A percentile compares a stretch with the other conserved stretches of the same genome.
Evolutionary conservation across 1,140 invertebrate species (phyloP).

Genomic region (Pogonus chalceus): DNA sequence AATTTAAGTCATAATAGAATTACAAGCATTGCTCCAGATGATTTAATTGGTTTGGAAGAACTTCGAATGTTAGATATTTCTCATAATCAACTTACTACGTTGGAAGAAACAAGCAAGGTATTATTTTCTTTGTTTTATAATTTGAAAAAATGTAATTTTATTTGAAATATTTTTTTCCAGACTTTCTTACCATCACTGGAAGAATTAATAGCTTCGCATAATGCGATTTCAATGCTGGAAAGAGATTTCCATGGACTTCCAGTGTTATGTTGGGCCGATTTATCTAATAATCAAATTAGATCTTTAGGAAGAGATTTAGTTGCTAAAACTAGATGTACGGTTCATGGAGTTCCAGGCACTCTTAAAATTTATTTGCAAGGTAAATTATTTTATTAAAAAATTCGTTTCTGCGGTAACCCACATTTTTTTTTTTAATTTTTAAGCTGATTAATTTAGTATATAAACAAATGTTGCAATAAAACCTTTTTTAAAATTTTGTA

Average conservation of each 20-base stretch:
- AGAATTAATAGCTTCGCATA: slow-evolving; percentile 62
- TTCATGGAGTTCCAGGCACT: slow-evolving; percentile 61
- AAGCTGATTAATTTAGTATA: slow-evolving; percentile 14
- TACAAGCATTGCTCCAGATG: slow-evolving; percentile 57
- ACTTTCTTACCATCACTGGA: slow-evolving; percentile 64
- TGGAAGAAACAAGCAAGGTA: slow-evolving; percentile 73
- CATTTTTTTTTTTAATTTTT: no score
- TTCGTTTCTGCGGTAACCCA: no score
- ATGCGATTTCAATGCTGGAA: slow-evolving; percentile 57
- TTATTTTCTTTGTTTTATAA: slow-evolving; percentile 10
- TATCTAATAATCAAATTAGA: slow-evolving; percentile 63
- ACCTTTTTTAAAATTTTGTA: no score
- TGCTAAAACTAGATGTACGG: slow-evolving; percentile 62
- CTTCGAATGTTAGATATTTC: slow-evolving; percentile 64
- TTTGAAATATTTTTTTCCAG: slow-evolving; percentile 40
- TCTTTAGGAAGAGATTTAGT: slow-evolving; percentile 60
- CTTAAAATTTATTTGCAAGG: slow-evolving; percentile 70
- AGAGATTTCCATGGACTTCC: slow-evolving; percentile 71
- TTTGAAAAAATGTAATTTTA: slow-evolving; percentile 9
- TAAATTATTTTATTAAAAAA: slow-evolving; percentile 36
- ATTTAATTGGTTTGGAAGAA: slow-evolving; percentile 60
- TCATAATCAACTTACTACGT: slow-evolving; percentile 58
- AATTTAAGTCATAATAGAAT: slow-evolving; percentile 65
- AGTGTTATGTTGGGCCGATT: slow-evolving; percentile 62
- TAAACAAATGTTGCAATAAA: neutral